Percentiles rank a stretch among this genome's conserved stretches.
Conservation (phyloP, 2,888 invertebrate species). For the Ectemnius continuus region DNA sequence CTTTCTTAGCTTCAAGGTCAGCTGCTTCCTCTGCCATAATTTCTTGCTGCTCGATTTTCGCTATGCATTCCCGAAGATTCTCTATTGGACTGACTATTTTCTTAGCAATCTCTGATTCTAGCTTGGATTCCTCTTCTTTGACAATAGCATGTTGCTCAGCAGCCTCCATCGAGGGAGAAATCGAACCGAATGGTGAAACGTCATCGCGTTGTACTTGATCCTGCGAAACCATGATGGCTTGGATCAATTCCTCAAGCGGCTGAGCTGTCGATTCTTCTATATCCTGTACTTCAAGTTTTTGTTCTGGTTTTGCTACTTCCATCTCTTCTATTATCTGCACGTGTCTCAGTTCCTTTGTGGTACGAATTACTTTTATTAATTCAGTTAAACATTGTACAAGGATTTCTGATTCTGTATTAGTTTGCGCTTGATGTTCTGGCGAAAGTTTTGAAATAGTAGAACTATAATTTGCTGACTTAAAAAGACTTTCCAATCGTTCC, state of each 20-base stretch:
- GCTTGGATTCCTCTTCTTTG: slow-evolving; percentile 19
- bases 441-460: background rate
- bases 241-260: slow-evolving; percentile 66
- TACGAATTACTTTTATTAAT: slow-evolving; percentile 19
- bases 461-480: slow-evolving; percentile 7
- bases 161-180: slow-evolving; percentile 41
- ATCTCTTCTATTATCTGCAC: slow-evolving; percentile 28
- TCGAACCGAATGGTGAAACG: slow-evolving; percentile 27
- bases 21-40: slow-evolving; percentile 25
- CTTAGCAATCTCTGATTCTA: slow-evolving; percentile 22
- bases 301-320: slow-evolving; percentile 8
- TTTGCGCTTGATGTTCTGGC: background rate
- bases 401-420: background rate
- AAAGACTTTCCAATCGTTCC: slow-evolving; percentile 23
- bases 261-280: slow-evolving; percentile 65
- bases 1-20: slow-evolving; percentile 19
- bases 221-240: slow-evolving; percentile 61
- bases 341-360: slow-evolving; percentile 20
- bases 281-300: slow-evolving; percentile 52
- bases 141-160: slow-evolving; percentile 19
- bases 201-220: slow-evolving; percentile 35
- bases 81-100: slow-evolving; percentile 35
- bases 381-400: slow-evolving; percentile 9
- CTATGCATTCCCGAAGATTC: slow-evolving; percentile 32
- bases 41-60: slow-evolving; percentile 27